Evolutionary conservation across 2,797 vertebrate species (phyloP).

Genomic region (Lutra lutra): DNA sequence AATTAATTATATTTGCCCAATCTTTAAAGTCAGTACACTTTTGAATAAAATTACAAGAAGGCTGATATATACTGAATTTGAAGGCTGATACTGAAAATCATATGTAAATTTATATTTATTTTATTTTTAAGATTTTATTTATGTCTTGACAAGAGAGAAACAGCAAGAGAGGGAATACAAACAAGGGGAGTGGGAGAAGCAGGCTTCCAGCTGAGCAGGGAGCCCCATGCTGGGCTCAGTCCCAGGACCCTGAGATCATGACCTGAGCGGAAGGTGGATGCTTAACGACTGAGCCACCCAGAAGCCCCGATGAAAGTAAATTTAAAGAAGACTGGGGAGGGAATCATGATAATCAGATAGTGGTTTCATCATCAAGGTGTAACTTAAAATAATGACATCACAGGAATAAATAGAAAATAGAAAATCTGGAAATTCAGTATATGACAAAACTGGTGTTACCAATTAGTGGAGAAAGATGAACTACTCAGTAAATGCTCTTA

Average conservation of each 20-base stretch:
- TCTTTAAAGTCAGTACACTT: not conserved
- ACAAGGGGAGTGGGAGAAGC: too few species aligned
- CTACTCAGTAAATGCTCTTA: not conserved
- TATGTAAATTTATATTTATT: not conserved
- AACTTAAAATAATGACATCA: not conserved
- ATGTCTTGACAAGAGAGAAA: too few species aligned
- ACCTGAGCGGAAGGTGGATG: too few species aligned
- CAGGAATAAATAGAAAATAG: not conserved
- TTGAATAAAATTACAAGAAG: not conserved
- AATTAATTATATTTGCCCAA: not conserved
- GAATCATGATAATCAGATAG: not conserved
- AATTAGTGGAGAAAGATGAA: constrained; percentile 12
- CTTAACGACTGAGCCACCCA: too few species aligned
- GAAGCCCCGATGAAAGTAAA: not conserved
- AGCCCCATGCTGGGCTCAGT: too few species aligned
- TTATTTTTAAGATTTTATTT: too few species aligned
- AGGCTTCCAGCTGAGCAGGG: too few species aligned
- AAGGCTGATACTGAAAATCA: not conserved
- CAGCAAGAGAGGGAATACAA: too few species aligned
- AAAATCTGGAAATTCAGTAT: not conserved
- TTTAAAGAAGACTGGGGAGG: not conserved
- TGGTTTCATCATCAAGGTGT: not conserved
- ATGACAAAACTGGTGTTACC: not conserved
- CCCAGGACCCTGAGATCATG: too few species aligned
- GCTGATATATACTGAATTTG: not conserved